A percentile compares a stretch with the other conserved stretches of the same genome.
Conservation (phyloP, 2,888 invertebrate species). For the Balanococcus diminutus region DNA sequence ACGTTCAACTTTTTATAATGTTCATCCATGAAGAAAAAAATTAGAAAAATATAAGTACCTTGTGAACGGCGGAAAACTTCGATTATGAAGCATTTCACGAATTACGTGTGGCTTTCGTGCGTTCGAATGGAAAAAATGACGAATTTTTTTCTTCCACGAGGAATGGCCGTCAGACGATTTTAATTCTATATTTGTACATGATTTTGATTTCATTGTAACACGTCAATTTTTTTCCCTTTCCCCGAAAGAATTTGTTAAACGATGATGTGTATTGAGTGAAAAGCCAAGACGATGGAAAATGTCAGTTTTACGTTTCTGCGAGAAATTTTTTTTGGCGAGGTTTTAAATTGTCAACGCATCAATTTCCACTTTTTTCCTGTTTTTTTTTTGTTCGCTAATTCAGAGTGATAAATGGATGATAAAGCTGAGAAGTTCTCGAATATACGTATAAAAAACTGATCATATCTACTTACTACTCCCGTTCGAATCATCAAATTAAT, state of each 20-base stretch:
- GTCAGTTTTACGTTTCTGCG: background rate
- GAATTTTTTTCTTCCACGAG: background rate
- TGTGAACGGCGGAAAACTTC: background rate
- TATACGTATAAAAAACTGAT: background rate
- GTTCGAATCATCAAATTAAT: background rate
- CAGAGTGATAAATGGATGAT: background rate
- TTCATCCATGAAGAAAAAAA: background rate
- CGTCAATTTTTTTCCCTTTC: background rate
- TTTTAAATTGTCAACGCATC: background rate
- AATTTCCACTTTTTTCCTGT: background rate
- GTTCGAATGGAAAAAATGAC: background rate
- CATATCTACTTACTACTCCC: background rate
- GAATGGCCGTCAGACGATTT: background rate
- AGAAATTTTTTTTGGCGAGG: background rate
- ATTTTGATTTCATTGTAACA: background rate
- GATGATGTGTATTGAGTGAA: background rate
- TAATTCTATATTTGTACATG: background rate
- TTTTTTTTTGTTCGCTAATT: background rate
- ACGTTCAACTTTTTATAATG: constrained; percentile 17
- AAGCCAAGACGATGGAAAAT: background rate
- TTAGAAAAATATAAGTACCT: background rate
- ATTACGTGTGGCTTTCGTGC: background rate
- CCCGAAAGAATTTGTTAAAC: background rate
- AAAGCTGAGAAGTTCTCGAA: background rate
- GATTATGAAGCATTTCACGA: constrained; percentile 14